Base-by-base conservation (phyloP, 2,888 invertebrate genomes). In the Dusona sp. region DNA sequence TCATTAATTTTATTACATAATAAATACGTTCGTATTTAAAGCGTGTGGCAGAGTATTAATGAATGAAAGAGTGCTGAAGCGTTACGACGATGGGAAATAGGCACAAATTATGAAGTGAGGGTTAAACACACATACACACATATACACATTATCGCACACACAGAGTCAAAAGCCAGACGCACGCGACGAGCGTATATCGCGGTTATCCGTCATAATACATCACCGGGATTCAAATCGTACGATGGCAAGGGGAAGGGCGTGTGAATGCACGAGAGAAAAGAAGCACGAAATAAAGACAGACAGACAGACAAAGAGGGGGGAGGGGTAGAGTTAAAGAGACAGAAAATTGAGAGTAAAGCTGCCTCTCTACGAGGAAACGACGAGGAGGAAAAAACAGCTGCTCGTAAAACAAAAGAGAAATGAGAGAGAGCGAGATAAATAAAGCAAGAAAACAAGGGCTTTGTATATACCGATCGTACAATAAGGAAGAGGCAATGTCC, bases 201-300 rank as follows among this genome's bases (percentile, higher is more conserved):
- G 85, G 82, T 86, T 88, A 88, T 88, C 88, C 86, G 83, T 87
- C 88, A 83, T 85, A 84, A 88, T 88, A 85, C 79, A 88, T 88
- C 85, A 87, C 81, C 81, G 61, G 51, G 77, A 87, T 85, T 83
- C 73, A 80, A 86, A 83, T 79, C 72, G 67, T 78, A 77, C 29
- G 80, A 25, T 73, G 51, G 73, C 38, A 22, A 6, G 16, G 9
- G 19, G 16, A 51, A 48, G 48, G 51, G 67, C n/a, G 61, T 70
- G 79, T 45, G 45, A 22, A 70, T 33, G 25, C 25, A 36, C 29
- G 67, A 68, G 11, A 42, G 72, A 61, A 68, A 64, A 81, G 36
- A 4, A 42, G 38, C 42, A 16, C 29, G 38, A 75, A 64, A 3
- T 13, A 79, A 42, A 22, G 29, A 51, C 48, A 70, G 70, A 22